These are phyloP conservation scores for Uropetala carovei DNA, from an alignment of 2,888 invertebrate genomes.

Conservation along the genomic window DNA sequence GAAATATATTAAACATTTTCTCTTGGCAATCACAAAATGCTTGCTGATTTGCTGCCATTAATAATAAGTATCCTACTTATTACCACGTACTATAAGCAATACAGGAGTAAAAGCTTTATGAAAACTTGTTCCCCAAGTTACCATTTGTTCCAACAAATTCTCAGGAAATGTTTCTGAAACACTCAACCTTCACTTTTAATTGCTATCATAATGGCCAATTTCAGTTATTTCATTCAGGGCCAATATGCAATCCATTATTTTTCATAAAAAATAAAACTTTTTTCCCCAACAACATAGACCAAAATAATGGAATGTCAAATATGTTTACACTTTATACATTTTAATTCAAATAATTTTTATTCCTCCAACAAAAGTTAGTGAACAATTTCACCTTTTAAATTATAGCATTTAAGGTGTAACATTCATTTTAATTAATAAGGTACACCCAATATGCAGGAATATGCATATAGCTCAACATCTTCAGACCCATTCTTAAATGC, in stretches of 20 bases:
- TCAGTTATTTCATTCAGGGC: constrained; percentile 54
- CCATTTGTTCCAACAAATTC: constrained; percentile 53
- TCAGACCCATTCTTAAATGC: constrained; percentile 55
- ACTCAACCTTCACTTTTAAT: constrained; percentile 50
- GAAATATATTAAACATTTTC: constrained; percentile 63
- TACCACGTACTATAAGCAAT: constrained; percentile 61
- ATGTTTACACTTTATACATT: constrained; percentile 64
- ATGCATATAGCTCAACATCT: constrained; percentile 35
- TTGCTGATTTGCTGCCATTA: constrained; percentile 45
- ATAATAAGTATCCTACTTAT: constrained; percentile 63
- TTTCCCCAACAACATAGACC: constrained; percentile 64
- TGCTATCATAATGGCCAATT: constrained; percentile 49
- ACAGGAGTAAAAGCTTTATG: constrained; percentile 64
- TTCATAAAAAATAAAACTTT: constrained; percentile 64
- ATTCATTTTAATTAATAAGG: constrained; percentile 43
- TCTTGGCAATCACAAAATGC: constrained; percentile 59
- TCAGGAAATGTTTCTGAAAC: constrained; percentile 62
- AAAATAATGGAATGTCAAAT: constrained; percentile 63
- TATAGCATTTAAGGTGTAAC: constrained; percentile 57
- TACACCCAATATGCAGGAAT: constrained; percentile 56
- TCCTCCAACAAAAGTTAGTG: constrained; percentile 56
- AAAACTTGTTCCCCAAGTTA: constrained; percentile 64
- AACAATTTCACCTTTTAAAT: constrained; percentile 43
- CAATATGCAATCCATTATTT: constrained; percentile 41
- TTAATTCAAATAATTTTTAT: constrained; percentile 59